phyloP scores from a whole-genome alignment of 2,888 invertebrate genomes.

The Thysanoteuthis rhombus region DNA sequence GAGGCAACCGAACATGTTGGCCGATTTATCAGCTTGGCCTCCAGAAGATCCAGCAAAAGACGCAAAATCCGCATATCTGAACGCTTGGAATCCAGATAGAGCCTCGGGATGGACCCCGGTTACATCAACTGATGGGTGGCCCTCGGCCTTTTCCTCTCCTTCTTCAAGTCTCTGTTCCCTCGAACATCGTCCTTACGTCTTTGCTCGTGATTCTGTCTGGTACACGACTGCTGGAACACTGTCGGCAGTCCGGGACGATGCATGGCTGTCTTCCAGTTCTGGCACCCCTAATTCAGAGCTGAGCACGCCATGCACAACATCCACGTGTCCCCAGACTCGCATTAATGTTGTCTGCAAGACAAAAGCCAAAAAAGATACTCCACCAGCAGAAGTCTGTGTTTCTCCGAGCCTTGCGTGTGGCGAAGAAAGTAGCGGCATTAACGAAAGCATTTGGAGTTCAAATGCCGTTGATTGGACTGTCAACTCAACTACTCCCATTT shows the following conservation, averaged over 20 bases:
- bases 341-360: background rate
- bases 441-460: background rate
- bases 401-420: background rate
- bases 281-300: background rate
- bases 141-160: background rate
- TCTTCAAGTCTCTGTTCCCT: background rate
- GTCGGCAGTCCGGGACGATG: background rate
- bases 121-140: background rate
- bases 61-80: background rate
- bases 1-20: background rate
- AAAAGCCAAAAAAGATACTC: background rate
- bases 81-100: background rate
- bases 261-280: background rate
- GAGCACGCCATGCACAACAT: background rate
- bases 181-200: background rate
- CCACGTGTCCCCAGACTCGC: background rate
- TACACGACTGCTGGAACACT: background rate
- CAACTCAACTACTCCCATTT: background rate
- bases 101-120: background rate
- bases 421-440: background rate
- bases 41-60: background rate
- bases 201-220: background rate
- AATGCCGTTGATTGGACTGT: background rate
- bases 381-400: background rate
- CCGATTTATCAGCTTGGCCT: background rate